phyloP scores from a whole-genome alignment of 1,140 invertebrate genomes.

The Neodiprion pinetum region DNA sequence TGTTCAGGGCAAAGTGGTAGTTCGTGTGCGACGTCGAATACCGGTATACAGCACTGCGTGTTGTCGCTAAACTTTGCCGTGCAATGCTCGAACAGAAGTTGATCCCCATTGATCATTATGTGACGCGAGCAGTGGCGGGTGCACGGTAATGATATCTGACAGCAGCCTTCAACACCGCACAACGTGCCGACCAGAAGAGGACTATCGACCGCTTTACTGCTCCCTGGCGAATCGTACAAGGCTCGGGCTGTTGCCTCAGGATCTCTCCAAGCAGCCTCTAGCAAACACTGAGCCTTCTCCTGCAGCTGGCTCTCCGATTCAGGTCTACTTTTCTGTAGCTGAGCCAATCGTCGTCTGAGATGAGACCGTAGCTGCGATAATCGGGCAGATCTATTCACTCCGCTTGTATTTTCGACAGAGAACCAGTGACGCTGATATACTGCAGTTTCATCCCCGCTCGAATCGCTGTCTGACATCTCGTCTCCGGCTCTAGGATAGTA shows the following conservation, averaged over 20 bases:
- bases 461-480: slow-evolving; percentile 59
- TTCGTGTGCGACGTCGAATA: slow-evolving; percentile 85
- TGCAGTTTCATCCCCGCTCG: slow-evolving; percentile 55
- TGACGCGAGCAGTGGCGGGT: slow-evolving; percentile 84
- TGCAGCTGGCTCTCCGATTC: slow-evolving; percentile 46
- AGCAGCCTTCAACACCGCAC: slow-evolving; percentile 62
- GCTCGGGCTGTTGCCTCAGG: slow-evolving; percentile 44
- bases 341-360: slow-evolving; percentile 62
- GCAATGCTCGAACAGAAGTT: slow-evolving; percentile 88
- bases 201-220: slow-evolving; percentile 52
- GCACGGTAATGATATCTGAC: slow-evolving; percentile 76
- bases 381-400: slow-evolving; percentile 55
- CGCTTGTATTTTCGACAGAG: slow-evolving; percentile 41
- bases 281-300: slow-evolving; percentile 44
- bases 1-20: slow-evolving; percentile 85
- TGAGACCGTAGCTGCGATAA: slow-evolving; percentile 63
- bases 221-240: slow-evolving; percentile 38
- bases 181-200: slow-evolving; percentile 55
- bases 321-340: slow-evolving; percentile 52
- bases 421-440: slow-evolving; percentile 59
- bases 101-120: slow-evolving; percentile 86
- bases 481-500: slow-evolving; percentile 59
- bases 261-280: slow-evolving; percentile 48
- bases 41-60: slow-evolving; percentile 86
- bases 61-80: slow-evolving; percentile 89